These are phyloP conservation scores for Tolmerus cingulatus DNA, from an alignment of 2,888 invertebrate species.

Conservation along the genomic window DNA sequence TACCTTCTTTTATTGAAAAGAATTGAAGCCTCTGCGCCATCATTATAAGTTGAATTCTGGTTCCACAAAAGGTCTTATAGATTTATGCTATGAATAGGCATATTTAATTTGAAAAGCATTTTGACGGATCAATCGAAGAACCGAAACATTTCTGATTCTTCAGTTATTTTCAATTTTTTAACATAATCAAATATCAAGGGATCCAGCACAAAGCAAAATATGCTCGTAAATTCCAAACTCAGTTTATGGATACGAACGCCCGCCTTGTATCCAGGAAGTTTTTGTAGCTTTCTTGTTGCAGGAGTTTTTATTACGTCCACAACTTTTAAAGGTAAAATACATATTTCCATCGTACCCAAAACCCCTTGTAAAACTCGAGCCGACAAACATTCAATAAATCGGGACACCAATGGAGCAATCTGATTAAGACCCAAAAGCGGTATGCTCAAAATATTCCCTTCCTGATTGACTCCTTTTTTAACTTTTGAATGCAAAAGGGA, in stretches of 20 bases:
- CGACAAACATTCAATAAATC: neutral
- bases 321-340: neutral
- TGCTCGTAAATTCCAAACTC: neutral
- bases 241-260: neutral
- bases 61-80: neutral
- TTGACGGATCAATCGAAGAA: neutral
- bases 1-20: neutral
- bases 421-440: neutral
- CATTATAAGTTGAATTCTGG: neutral
- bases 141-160: neutral
- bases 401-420: neutral
- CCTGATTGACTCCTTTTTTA: neutral
- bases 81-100: neutral
- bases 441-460: neutral
- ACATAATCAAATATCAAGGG: neutral
- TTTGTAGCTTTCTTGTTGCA: neutral
- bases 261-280: neutral
- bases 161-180: neutral
- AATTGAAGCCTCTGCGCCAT: neutral
- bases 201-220: neutral
- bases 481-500: neutral
- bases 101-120: neutral
- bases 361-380: neutral
- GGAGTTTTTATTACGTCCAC: neutral
- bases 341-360: neutral